Percentiles rank a stretch among this genome's conserved stretches.
Conservation (phyloP, 1,140 invertebrate species). For the Limonius californicus region DNA sequence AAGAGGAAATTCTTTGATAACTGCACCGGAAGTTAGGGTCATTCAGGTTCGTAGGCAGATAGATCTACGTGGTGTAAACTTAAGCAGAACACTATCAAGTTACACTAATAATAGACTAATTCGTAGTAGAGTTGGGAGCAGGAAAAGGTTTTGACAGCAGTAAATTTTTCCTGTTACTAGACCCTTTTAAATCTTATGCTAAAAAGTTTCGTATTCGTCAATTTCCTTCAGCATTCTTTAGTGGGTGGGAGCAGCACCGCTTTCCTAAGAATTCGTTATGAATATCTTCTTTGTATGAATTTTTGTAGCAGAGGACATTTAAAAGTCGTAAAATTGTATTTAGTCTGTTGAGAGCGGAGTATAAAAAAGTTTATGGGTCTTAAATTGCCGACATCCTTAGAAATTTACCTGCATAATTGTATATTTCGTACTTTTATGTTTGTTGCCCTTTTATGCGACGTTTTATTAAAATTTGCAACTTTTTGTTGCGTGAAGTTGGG, state of each 20-base stretch:
- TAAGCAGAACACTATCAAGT: no score
- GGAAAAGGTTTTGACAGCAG: no score
- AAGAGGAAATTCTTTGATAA: constrained; percentile 13
- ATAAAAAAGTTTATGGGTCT: constrained; percentile 29
- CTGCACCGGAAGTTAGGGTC: neutral
- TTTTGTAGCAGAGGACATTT: constrained; percentile 29
- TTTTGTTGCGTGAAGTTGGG: neutral
- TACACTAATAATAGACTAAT: no score
- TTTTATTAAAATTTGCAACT: constrained; percentile 16
- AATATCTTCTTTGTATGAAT: constrained; percentile 31
- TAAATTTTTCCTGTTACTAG: no score
- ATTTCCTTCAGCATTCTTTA: neutral
- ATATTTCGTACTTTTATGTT: constrained; percentile 19
- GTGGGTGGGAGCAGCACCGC: constrained; percentile 17
- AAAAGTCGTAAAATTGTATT: constrained; percentile 36
- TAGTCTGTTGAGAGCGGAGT: constrained; percentile 26
- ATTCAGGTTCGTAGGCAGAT: constrained; percentile 3
- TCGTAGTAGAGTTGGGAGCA: no score
- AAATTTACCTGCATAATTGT: constrained; percentile 29
- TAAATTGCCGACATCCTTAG: constrained; percentile 28
- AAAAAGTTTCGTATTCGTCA: no score
- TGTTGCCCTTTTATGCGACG: constrained; percentile 17
- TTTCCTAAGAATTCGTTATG: constrained; percentile 29
- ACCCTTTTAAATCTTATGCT: no score
- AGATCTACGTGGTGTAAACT: no score